phyloP scores from a whole-genome alignment of 2,113 vertebrate species.

The Forbesichthys papilliferus region DNA sequence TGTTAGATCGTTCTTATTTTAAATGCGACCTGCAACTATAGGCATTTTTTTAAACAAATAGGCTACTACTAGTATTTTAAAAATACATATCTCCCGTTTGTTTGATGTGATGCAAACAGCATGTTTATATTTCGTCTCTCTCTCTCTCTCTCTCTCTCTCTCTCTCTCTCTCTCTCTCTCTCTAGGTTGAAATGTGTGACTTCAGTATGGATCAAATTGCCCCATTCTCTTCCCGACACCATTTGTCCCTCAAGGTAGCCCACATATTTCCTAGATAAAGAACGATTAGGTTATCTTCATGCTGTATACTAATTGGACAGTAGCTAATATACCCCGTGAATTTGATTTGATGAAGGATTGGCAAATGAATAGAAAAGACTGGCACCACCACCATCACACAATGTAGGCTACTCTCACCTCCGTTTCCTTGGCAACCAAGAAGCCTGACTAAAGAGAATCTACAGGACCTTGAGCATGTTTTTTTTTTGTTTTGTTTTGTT shows the following conservation, averaged over 20 bases:
- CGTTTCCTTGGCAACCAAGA: constrained; percentile 12
- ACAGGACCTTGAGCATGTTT: constrained; percentile 5
- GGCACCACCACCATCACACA: not conserved
- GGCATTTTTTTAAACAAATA: no score
- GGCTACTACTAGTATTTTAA: no score
- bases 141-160: not conserved
- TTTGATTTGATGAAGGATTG: not conserved
- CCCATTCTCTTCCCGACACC: constrained; percentile 74
- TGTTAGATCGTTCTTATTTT: no score
- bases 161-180: no score
- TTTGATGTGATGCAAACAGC: not conserved
- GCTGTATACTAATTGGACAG: not conserved
- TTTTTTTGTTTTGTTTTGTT: not conserved
- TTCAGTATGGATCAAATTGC: constrained; percentile 87
- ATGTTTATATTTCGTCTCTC: not conserved
- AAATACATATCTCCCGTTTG: not conserved
- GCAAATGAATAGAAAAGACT: not conserved
- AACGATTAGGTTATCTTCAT: not conserved
- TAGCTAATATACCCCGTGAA: no score
- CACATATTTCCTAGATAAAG: not conserved
- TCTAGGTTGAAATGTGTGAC: constrained; percentile 75
- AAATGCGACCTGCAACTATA: no score
- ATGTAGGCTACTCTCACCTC: not conserved
- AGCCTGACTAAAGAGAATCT: not conserved
- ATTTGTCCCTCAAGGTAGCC: constrained; percentile 83